These are phyloP conservation scores for Rana temporaria DNA, from an alignment of 2,113 vertebrate species.

Conservation along the genomic window DNA sequence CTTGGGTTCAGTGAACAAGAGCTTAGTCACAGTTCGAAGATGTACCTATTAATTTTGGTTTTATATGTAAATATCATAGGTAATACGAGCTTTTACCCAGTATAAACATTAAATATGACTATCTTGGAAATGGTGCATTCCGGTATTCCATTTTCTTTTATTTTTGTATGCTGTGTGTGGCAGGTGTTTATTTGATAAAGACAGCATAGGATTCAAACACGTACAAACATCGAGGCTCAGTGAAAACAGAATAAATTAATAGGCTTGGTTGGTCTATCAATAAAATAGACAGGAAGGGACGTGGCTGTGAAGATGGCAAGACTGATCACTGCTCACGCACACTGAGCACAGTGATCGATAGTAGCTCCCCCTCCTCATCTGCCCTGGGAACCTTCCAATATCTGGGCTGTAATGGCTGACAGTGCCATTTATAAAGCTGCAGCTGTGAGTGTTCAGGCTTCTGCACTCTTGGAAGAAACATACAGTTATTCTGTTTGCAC, in stretches of 20 bases:
- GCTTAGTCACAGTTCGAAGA: too few relatives aligned
- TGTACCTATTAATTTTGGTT: too few relatives aligned
- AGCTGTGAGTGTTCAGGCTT: constrained; percentile 70
- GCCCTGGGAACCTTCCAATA: constrained; percentile 77
- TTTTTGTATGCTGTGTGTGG: neutral
- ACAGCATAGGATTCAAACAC: constrained; percentile 26
- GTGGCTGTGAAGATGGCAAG: constrained; percentile 67
- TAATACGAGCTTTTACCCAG: too few relatives aligned
- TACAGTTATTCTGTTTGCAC: constrained; percentile 74
- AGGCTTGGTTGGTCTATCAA: constrained; percentile 62
- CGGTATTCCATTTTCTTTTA: too few relatives aligned
- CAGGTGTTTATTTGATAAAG: constrained; percentile 14
- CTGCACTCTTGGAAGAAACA: constrained; percentile 56
- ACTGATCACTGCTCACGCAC: constrained; percentile 79
- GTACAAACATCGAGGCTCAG: constrained; percentile 55
- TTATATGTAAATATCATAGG: too few relatives aligned
- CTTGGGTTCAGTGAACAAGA: too few relatives aligned
- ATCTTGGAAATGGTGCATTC: too few relatives aligned
- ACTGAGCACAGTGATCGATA: constrained; percentile 77
- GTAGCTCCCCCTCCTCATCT: constrained; percentile 76
- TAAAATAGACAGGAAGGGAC: constrained; percentile 66
- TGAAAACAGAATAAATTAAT: constrained; percentile 46
- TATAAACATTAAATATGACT: too few relatives aligned
- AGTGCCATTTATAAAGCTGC: constrained; percentile 67
- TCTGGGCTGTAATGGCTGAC: constrained; percentile 70